phyloP scores from a whole-genome alignment of 2,888 invertebrate genomes.

The Lasioglossum oenotherae region DNA sequence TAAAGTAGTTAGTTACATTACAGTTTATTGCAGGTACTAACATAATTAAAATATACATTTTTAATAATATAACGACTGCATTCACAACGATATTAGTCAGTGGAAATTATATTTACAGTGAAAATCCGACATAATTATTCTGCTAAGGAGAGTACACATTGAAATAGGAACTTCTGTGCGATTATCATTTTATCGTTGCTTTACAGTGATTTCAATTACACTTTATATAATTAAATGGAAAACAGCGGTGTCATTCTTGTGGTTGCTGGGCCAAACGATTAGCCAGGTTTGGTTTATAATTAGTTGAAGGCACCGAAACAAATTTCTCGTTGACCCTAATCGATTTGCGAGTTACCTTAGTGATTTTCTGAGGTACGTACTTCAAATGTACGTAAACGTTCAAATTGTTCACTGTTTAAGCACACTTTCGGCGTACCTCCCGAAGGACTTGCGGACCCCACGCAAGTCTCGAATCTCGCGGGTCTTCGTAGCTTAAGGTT shows the following conservation, averaged over 20 bases:
- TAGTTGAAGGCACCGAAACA: not conserved
- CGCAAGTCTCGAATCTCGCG: slow-evolving; percentile 58
- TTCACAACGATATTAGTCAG: not conserved
- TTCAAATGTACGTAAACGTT: slow-evolving; percentile 27
- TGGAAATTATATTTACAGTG: not conserved
- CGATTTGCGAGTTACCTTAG: not conserved
- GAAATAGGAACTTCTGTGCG: not conserved
- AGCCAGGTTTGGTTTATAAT: not conserved
- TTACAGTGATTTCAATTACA: not conserved
- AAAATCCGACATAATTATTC: not conserved
- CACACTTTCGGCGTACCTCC: slow-evolving; percentile 45
- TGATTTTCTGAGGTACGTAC: not conserved
- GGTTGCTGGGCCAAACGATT: not conserved
- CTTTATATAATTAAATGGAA: not conserved
- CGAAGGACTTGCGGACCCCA: slow-evolving; percentile 49
- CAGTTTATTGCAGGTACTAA: slow-evolving; percentile 7
- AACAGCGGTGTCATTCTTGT: not conserved
- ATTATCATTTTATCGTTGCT: not conserved
- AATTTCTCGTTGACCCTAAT: not conserved
- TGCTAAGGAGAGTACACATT: not conserved
- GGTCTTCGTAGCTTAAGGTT: slow-evolving; percentile 71
- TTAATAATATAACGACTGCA: not conserved
- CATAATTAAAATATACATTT: slow-evolving; percentile 1
- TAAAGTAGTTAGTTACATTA: not conserved
- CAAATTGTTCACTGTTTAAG: slow-evolving; percentile 52